These are phyloP conservation scores for Miltochrista miniata DNA, from an alignment of 2,888 invertebrate genomes.

Conservation along the genomic window DNA sequence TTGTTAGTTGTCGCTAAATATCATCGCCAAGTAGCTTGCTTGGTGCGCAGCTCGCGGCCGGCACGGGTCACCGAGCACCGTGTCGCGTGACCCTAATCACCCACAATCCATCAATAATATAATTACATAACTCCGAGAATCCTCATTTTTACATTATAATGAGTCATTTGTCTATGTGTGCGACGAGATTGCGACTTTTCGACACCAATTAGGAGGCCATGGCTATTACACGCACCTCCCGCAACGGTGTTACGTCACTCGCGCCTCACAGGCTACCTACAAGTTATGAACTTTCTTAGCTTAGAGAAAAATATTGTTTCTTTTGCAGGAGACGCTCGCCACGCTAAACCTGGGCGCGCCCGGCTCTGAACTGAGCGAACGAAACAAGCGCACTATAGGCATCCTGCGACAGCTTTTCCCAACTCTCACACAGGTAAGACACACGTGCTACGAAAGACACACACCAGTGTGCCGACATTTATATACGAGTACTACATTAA, in stretches of 20 bases:
- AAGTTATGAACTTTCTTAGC: no score
- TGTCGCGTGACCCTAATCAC: constrained; percentile 51
- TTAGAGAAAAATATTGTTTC: no score
- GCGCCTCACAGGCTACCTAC: background rate
- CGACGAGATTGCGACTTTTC: constrained; percentile 19
- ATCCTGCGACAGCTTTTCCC: constrained; percentile 90
- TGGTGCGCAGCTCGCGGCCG: background rate
- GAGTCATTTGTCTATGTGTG: constrained; percentile 13
- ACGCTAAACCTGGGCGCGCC: constrained; percentile 87
- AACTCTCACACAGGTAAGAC: constrained; percentile 87
- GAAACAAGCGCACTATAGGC: constrained; percentile 91
- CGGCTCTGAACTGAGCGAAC: constrained; percentile 85
- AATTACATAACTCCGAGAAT: constrained; percentile 38
- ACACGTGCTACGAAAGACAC: background rate
- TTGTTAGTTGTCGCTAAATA: background rate
- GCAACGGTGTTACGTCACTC: constrained; percentile 2
- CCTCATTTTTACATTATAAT: constrained; percentile 19
- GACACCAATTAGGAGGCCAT: constrained; percentile 21
- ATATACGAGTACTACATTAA: background rate
- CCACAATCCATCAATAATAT: constrained; percentile 42
- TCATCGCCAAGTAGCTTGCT: background rate
- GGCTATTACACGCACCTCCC: constrained; percentile 6
- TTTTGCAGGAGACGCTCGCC: constrained; percentile 85
- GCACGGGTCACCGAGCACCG: constrained; percentile 24
- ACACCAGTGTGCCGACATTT: background rate